phyloP scores from a whole-genome alignment of 2,888 invertebrate genomes.

The Harpagoxenus sublaevis region DNA sequence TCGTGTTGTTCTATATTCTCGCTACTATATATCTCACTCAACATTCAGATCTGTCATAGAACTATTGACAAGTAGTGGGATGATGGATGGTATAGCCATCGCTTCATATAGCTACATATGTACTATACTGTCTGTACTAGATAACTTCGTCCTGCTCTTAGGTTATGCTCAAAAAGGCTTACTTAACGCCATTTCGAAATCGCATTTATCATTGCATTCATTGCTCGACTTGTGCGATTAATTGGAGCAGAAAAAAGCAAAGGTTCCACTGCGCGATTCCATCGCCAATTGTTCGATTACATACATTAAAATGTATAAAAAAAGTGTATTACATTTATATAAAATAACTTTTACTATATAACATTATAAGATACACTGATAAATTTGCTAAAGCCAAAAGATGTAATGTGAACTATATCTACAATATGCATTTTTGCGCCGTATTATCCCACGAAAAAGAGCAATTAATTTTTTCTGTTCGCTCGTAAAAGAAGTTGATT shows the following conservation, averaged over 20 bases:
- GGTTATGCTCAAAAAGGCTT: background rate
- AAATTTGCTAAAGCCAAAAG: background rate
- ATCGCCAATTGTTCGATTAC: background rate
- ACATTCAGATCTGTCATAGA: constrained; percentile 39
- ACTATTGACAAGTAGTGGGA: constrained; percentile 41
- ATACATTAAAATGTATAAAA: background rate
- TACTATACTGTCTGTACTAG: constrained; percentile 29
- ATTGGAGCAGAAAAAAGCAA: background rate
- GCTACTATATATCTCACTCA: background rate
- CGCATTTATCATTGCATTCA: constrained; percentile 15
- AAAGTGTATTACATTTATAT: background rate
- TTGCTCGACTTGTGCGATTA: background rate
- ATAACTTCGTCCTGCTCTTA: constrained; percentile 31
- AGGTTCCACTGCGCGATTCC: background rate
- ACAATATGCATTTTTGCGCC: background rate
- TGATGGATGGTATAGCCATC: constrained; percentile 40
- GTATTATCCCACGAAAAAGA: background rate
- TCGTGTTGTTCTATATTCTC: constrained; percentile 2
- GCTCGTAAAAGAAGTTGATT: background rate
- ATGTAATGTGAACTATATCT: background rate
- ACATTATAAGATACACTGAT: background rate
- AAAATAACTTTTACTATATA: too few relatives aligned
- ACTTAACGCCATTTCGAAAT: constrained; percentile 3
- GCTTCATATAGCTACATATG: constrained; percentile 12
- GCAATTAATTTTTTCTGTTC: background rate